Evolutionary conservation across 2,797 vertebrate species (phyloP).

Genomic region (Limnodromus scolopaceus): DNA sequence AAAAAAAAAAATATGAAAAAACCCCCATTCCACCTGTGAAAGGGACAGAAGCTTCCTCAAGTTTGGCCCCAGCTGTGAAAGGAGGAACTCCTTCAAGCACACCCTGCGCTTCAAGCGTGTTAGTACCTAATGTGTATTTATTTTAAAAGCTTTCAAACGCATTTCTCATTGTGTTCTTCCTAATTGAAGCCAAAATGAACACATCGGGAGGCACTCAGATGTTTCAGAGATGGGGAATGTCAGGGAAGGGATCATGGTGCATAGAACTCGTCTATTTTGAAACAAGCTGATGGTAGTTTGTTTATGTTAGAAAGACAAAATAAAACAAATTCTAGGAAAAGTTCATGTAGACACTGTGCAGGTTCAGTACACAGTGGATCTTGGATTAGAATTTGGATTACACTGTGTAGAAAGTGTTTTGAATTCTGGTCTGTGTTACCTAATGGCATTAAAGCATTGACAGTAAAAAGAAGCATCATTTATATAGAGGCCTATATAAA

Average conservation of each 20-base stretch:
- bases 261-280: neutral
- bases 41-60: neutral
- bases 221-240: neutral
- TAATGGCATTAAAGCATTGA: neutral
- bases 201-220: neutral
- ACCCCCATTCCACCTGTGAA: neutral
- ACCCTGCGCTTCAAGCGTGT: neutral
- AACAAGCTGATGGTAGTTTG: neutral
- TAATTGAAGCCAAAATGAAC: neutral
- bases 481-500: neutral
- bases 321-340: neutral
- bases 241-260: neutral
- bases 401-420: conserved; percentile 8
- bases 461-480: neutral
- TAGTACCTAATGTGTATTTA: neutral
- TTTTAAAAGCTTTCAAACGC: neutral
- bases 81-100: neutral
- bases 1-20: too few relatives aligned
- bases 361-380: neutral
- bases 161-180: neutral
- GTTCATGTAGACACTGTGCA: conserved; percentile 21
- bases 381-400: conserved; percentile 35
- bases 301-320: neutral
- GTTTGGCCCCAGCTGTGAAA: neutral
- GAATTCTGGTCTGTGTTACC: conserved; percentile 41